Percentiles rank a stretch among this genome's conserved stretches.
Conservation (phyloP, 2,888 invertebrate genomes). For the Chrysomela aeneicollis region DNA sequence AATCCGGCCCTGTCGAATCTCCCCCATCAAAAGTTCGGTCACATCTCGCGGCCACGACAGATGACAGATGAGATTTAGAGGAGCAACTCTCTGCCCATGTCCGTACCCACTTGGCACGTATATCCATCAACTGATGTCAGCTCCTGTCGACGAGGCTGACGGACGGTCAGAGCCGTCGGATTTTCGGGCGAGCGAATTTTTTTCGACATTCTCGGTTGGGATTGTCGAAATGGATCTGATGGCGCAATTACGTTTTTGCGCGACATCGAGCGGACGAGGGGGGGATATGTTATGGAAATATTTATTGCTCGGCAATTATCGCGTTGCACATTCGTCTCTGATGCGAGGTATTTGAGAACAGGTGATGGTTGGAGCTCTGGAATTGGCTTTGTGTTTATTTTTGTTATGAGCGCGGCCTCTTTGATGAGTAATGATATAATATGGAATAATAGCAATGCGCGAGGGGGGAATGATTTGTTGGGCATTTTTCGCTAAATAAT, state of each 20-base stretch:
- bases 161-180: conserved; percentile 41
- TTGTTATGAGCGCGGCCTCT: background rate
- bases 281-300: conserved; percentile 2
- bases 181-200: conserved; percentile 27
- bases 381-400: too few species aligned
- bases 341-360: background rate
- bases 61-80: conserved; percentile 52
- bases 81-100: conserved; percentile 50
- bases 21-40: conserved; percentile 45
- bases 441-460: too few species aligned
- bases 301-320: conserved; percentile 1
- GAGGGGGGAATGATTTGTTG: too few species aligned
- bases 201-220: conserved; percentile 9
- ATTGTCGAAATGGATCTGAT: conserved; percentile 10
- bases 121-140: conserved; percentile 54
- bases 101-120: conserved; percentile 47
- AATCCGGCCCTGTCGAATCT: background rate
- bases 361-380: background rate
- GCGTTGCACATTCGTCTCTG: background rate
- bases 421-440: background rate
- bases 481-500: too few species aligned
- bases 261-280: background rate
- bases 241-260: background rate
- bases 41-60: conserved; percentile 48
- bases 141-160: conserved; percentile 47